These are phyloP conservation scores for Tetranychus truncatus DNA, from an alignment of 2,888 invertebrate genomes.

Conservation along the genomic window DNA sequence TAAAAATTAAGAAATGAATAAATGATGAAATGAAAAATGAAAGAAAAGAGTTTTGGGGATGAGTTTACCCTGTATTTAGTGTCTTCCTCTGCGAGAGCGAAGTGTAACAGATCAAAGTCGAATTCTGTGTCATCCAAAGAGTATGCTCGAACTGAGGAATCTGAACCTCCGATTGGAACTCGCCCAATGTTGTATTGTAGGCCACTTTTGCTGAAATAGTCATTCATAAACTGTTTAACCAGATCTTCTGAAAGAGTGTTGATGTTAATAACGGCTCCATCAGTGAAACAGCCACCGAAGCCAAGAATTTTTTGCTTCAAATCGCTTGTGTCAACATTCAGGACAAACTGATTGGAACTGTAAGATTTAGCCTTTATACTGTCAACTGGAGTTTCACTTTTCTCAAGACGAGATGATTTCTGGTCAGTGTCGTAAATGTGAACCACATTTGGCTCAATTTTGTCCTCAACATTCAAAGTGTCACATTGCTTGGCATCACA, in stretches of 20 bases:
- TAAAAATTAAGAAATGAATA: constrained; percentile 22
- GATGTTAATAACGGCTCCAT: neutral
- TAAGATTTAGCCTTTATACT: neutral
- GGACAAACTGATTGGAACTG: no score
- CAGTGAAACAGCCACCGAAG: neutral
- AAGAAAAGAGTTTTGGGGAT: neutral
- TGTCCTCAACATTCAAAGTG: neutral
- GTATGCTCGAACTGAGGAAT: constrained; percentile 63
- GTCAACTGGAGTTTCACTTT: neutral
- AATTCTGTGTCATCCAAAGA: constrained; percentile 51
- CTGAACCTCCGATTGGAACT: constrained; percentile 64
- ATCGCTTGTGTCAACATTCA: no score
- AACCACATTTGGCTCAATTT: neutral
- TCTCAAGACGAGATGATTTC: neutral
- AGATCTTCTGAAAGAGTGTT: neutral
- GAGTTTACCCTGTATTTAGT: constrained; percentile 15
- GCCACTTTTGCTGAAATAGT: constrained; percentile 32
- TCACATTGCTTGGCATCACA: no score
- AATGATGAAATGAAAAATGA: neutral
- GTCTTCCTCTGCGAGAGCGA: constrained; percentile 18
- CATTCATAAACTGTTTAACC: constrained; percentile 36
- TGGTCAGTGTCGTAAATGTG: neutral
- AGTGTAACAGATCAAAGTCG: constrained; percentile 19
- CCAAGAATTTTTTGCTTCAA: no score
- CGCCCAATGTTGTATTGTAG: constrained; percentile 57